Percentiles rank a stretch among this genome's conserved stretches.
These are phyloP conservation scores for Eugnorisma glareosa DNA, from an alignment of 2,888 invertebrate species.

Conservation along the genomic window DNA sequence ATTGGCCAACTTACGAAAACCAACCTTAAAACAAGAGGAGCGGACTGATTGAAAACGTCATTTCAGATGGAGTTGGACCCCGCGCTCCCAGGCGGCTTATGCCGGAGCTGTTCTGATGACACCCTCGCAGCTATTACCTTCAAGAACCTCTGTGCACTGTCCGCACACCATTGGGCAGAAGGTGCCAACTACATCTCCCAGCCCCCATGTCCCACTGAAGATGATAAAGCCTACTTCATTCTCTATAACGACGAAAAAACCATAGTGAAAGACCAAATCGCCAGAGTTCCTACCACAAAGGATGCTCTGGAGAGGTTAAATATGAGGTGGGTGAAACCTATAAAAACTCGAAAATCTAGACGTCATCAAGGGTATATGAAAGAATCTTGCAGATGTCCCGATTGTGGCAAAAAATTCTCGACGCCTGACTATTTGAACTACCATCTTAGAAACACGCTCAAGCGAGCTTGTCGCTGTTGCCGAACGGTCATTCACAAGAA, in stretches of 20 bases:
- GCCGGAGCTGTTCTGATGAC: conserved; percentile 78
- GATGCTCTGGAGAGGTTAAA: conserved; percentile 72
- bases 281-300: conserved; percentile 50
- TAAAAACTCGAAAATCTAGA: conserved; percentile 33
- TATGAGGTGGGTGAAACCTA: conserved; percentile 46
- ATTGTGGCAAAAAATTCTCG: conserved; percentile 77
- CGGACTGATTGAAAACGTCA: conserved; percentile 84
- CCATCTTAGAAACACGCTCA: conserved; percentile 77
- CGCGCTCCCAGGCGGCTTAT: conserved; percentile 79
- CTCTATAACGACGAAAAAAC: conserved; percentile 70
- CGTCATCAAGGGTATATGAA: conserved; percentile 20
- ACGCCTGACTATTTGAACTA: conserved; percentile 73
- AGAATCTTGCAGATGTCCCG: conserved; percentile 70
- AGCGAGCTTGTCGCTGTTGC: conserved; percentile 77
- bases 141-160: conserved; percentile 75
- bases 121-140: conserved; percentile 76
- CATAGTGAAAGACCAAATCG: conserved; percentile 70
- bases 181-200: conserved; percentile 68
- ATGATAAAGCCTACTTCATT: conserved; percentile 76
- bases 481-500: conserved; percentile 72
- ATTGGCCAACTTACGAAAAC: conserved; percentile 52
- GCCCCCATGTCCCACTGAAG: conserved; percentile 62
- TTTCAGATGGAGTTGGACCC: conserved; percentile 85
- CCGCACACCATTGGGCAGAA: conserved; percentile 76
- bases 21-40: conserved; percentile 68